A percentile compares a stretch with the other conserved stretches of the same genome.
Evolutionary conservation across 2,888 invertebrate species (phyloP).

Genomic region (Volucella inanis): DNA sequence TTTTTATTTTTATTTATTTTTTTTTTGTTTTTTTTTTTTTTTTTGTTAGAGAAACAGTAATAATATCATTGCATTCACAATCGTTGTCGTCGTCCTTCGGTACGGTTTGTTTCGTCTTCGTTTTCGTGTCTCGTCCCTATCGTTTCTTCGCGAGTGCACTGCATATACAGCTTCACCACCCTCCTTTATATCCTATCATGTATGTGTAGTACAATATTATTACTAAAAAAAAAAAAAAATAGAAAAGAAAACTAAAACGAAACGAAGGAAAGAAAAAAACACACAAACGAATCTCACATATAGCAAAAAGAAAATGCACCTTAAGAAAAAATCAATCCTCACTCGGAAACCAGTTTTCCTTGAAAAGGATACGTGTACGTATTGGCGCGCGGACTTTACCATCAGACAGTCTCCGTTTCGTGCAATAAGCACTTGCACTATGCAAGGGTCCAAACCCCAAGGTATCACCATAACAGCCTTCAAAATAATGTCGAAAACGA

Average conservation of each 20-base stretch:
- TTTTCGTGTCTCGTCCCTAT: slow-evolving; percentile 63
- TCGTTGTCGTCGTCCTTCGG: slow-evolving; percentile 74
- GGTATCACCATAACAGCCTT: slow-evolving; percentile 42
- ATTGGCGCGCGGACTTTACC: slow-evolving; percentile 71
- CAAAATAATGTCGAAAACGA: not conserved
- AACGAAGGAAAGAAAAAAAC: slow-evolving; percentile 48
- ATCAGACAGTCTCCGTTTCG: slow-evolving; percentile 57
- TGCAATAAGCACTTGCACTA: slow-evolving; percentile 31
- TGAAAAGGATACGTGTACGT: slow-evolving; percentile 75
- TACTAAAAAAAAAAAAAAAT: slow-evolving; percentile 62
- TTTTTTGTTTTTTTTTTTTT: slow-evolving; percentile 62
- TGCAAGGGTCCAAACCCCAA: slow-evolving; percentile 55
- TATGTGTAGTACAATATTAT: slow-evolving; percentile 72
- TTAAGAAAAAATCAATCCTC: slow-evolving; percentile 81
- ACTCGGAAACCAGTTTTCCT: slow-evolving; percentile 73
- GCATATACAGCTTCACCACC: slow-evolving; percentile 50
- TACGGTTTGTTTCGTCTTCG: slow-evolving; percentile 74
- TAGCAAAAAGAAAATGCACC: slow-evolving; percentile 76
- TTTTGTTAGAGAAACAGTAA: slow-evolving; percentile 74
- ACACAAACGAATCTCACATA: slow-evolving; percentile 72
- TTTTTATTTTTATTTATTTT: slow-evolving; percentile 43
- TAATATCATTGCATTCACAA: slow-evolving; percentile 75
- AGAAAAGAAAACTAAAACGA: slow-evolving; percentile 36
- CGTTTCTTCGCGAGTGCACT: slow-evolving; percentile 68
- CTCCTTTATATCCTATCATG: slow-evolving; percentile 50